A percentile compares a stretch with the other conserved stretches of the same genome.
These are phyloP conservation scores for Cerastoderma edule DNA, from an alignment of 2,888 invertebrate genomes.

Conservation along the genomic window DNA sequence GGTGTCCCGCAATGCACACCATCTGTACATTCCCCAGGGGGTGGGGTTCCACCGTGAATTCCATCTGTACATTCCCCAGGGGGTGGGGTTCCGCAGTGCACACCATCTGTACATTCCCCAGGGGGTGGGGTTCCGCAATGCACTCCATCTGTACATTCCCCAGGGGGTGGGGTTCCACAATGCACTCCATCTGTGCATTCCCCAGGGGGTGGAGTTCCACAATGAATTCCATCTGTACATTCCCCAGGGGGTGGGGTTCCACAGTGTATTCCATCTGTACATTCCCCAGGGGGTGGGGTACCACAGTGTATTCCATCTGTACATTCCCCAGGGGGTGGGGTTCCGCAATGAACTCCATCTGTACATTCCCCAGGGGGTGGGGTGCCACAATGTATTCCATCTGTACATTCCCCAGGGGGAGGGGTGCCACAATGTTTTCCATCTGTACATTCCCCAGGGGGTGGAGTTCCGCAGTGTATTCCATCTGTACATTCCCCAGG, in stretches of 20 bases:
- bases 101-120: conserved; percentile 53
- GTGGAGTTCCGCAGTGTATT: conserved; percentile 54
- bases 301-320: conserved; percentile 56
- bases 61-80: conserved; percentile 46
- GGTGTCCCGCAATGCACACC: conserved; percentile 60
- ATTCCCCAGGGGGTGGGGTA: conserved; percentile 49
- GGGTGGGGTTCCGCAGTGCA: conserved; percentile 58
- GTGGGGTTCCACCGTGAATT: conserved; percentile 54
- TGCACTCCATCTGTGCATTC: conserved; percentile 63
- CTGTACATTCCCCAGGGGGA: conserved; percentile 46
- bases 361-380: conserved; percentile 46
- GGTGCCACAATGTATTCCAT: conserved; percentile 57
- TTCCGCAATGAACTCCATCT: conserved; percentile 68
- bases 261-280: conserved; percentile 56
- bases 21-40: conserved; percentile 52
- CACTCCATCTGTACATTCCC: conserved; percentile 47
- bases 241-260: conserved; percentile 43
- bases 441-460: conserved; percentile 51
- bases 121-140: conserved; percentile 55
- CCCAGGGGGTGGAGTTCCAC: conserved; percentile 59
- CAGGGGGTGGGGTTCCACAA: conserved; percentile 52
- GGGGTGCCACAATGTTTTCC: conserved; percentile 61
- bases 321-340: conserved; percentile 47
- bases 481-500: conserved; percentile 43
- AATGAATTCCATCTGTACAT: conserved; percentile 62